Evolutionary conservation across 1,140 invertebrate genomes (phyloP).

Genomic region (Trichomalopsis sarcophagae): DNA sequence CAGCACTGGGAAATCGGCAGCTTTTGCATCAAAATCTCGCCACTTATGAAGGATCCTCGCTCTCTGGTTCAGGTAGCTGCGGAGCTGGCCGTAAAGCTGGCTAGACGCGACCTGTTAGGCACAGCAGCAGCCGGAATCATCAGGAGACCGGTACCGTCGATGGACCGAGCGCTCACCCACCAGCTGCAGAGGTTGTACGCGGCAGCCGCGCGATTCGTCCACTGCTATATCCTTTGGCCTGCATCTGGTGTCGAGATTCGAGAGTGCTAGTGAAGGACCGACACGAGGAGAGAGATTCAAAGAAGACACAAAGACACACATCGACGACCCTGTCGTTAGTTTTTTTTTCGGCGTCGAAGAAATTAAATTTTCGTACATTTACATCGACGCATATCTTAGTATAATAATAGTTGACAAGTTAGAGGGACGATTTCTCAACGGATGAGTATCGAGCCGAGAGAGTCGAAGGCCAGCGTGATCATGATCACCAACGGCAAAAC

Average conservation of each 20-base stretch:
- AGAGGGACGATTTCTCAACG: slow-evolving; percentile 3
- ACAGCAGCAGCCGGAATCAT: background rate
- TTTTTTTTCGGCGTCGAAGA: background rate
- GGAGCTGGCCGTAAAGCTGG: slow-evolving; percentile 21
- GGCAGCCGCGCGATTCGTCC: background rate
- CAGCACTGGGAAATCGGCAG: background rate
- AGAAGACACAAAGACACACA: background rate
- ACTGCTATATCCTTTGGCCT: too few relatives aligned
- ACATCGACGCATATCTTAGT: too few relatives aligned
- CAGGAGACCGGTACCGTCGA: background rate
- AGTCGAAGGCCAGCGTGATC: background rate
- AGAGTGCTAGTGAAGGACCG: too few relatives aligned
- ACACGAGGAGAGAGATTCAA: background rate
- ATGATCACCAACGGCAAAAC: slow-evolving; percentile 42
- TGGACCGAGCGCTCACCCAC: slow-evolving; percentile 8
- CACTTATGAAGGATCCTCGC: slow-evolving; percentile 40
- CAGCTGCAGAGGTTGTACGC: slow-evolving; percentile 31
- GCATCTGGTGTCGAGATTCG: too few relatives aligned
- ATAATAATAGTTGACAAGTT: too few relatives aligned
- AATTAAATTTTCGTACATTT: too few relatives aligned
- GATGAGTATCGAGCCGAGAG: background rate
- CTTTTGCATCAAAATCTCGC: background rate
- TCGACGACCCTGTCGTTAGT: background rate
- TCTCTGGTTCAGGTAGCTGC: background rate
- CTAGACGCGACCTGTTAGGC: slow-evolving; percentile 26